Evolutionary conservation across 2,797 vertebrate genomes (phyloP), one percentile per base, ranked within the genome.

Genomic region (Smutsia temminckii): DNA sequence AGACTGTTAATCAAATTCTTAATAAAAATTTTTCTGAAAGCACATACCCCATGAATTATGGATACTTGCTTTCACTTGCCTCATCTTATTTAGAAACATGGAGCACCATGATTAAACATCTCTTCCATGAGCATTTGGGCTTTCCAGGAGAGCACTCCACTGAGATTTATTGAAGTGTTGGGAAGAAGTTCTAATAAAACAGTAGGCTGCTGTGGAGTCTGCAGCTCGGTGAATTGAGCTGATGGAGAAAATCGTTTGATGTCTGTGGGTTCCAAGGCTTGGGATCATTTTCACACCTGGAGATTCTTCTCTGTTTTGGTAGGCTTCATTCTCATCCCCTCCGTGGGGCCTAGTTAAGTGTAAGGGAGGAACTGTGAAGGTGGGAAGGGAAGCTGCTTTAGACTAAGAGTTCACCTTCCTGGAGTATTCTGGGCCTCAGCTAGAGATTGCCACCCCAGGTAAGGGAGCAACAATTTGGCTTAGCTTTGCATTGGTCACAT

Each of bases 1-100:
- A 84, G 96, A 97, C 96, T 97, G 96, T 97, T 98, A 98, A 98
- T 98, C 96, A 98, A 97, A 97, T 97, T 98, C 96, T 98, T 97
- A 98, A 98, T 97, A 97, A 97, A 98, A 87, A 46, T 87, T 91
- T 97, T 98, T 98, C 92, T 95, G 93, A 97, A 98, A 97, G 95
- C 97, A 84, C 97, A 89, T 91, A 91, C 86, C 87, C 75, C 72
- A 97, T 98, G 97, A 98, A 98, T 98, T 97, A 98, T 98, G 89
- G 94, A 98, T 71, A 83, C 96, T 97, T 97, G 85, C 83, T 69
- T 85, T 90, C 71, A n/a, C 75, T 95, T 74, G 94, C 64, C 96
- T 97, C 97, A 92, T 96, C 95, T 97, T 97, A 97, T 98, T 98
- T 96, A 94, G 97, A 98, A 97, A 95, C 78, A 93, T 21, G 17